Evolutionary conservation across 2,797 vertebrate genomes (phyloP), one percentile per base, ranked within the genome.

Genomic region (Enteromius viviparus): DNA sequence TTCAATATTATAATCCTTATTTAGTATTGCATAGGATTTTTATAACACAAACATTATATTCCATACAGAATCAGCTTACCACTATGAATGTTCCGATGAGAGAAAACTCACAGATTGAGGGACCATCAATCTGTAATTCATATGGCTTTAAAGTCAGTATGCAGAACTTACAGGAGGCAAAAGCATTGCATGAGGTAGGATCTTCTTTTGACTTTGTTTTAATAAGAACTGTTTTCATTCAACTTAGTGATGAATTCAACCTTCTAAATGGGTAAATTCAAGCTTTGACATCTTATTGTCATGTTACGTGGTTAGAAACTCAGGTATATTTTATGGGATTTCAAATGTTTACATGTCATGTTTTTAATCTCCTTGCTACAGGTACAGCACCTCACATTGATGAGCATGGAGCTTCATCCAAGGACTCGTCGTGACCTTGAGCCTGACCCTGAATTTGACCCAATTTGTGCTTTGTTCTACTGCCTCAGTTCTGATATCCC

Each of bases 401-500:
- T 99, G 94, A 94, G 95, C 87, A 95, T 99, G 96, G 98, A 99
- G 89, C 94, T 99, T 77, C 98, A 99, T 87, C 96, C 96, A 78
- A 95, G 97, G 90, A 96, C 96, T 64, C 96, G 98, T 62, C 94
- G 97, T 76, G 97, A 99, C 92, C 95, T 99, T 84, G 96, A 99
- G 83, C 95, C 98, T 34, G 98, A 99, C 92, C 98, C 98, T 0
- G 98, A 99, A 92, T 99, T 99, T 90, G 98, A 99, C 89, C 96
- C 97, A 0, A 96, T 99, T 91, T 98, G 98, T 96, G 98, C 98
- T 94, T 93, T 99, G 88, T 99, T 99, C 94, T 99, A 98, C 94
- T 97, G 96, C 94, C 88, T 99, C 87, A 96, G 94, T 60, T 97
- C 96, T 47, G 98, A 99, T 58, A 91, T 94, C 23, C 88, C 91